Conservation (phyloP, 2,113 vertebrate species). For the Lepus europaeus region DNA sequence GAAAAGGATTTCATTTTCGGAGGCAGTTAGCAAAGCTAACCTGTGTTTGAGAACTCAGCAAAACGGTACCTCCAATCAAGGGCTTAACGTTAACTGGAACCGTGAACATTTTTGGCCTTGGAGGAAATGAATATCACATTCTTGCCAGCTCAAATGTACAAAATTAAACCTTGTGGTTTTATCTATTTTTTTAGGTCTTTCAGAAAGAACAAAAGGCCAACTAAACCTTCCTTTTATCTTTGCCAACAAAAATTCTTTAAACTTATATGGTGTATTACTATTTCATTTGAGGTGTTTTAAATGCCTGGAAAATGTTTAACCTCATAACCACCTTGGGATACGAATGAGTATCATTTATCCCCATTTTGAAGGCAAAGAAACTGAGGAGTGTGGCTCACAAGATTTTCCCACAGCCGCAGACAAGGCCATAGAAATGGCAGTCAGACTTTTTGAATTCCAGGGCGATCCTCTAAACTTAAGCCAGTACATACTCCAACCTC, state of each 20-base stretch:
- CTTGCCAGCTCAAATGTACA: constrained; percentile 61
- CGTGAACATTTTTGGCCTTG: constrained; percentile 60
- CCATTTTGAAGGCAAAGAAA: constrained; percentile 69
- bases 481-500: neutral
- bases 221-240: constrained; percentile 70
- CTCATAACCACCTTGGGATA: constrained; percentile 27
- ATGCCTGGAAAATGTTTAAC: constrained; percentile 69
- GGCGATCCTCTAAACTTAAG: constrained; percentile 2
- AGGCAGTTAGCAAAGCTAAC: constrained; percentile 43
- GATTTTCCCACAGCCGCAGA: constrained; percentile 35
- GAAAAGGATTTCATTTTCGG: constrained; percentile 58
- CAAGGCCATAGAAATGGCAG: constrained; percentile 36
- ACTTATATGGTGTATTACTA: constrained; percentile 45
- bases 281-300: constrained; percentile 63
- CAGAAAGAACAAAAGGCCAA: constrained; percentile 69
- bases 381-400: constrained; percentile 15
- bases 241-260: constrained; percentile 64
- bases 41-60: constrained; percentile 38
- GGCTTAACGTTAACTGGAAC: constrained; percentile 61
- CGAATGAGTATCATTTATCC: neutral
- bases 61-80: constrained; percentile 50
- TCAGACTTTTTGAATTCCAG: constrained; percentile 15
- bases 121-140: constrained; percentile 69
- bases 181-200: constrained; percentile 66
- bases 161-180: constrained; percentile 73